phyloP scores from a whole-genome alignment of 2,888 invertebrate genomes.

The Conops quadrifasciatus region DNA sequence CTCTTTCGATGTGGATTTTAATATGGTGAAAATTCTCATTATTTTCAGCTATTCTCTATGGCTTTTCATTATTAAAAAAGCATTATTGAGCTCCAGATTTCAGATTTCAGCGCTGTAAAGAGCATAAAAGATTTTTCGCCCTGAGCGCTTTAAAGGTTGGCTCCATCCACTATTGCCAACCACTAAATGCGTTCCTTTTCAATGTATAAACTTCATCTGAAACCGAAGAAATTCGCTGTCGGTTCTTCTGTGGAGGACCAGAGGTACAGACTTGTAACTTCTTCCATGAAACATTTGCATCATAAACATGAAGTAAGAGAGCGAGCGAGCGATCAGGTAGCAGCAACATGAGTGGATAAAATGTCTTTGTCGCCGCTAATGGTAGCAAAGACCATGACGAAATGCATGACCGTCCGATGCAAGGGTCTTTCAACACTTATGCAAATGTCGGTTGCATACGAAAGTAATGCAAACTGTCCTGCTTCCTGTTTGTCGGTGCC shows the following conservation, averaged over 20 bases:
- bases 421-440: background rate
- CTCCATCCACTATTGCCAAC: no score
- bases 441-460: background rate
- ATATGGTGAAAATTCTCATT: no score
- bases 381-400: background rate
- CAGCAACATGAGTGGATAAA: background rate
- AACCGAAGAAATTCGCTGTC: background rate
- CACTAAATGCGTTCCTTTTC: no score
- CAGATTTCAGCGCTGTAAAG: no score
- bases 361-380: background rate
- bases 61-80: no score
- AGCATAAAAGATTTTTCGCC: no score
- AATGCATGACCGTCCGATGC: background rate
- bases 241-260: background rate
- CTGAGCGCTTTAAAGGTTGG: no score
- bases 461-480: background rate
- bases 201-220: no score
- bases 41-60: no score
- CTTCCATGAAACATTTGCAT: slow-evolving; percentile 16
- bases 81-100: no score
- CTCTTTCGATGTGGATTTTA: no score
- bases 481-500: background rate
- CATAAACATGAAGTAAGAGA: slow-evolving; percentile 2
- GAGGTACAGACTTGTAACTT: slow-evolving; percentile 10
- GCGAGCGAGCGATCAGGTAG: background rate